Evolutionary conservation across 2,797 vertebrate genomes (phyloP).

Genomic region (Pterois miles): DNA sequence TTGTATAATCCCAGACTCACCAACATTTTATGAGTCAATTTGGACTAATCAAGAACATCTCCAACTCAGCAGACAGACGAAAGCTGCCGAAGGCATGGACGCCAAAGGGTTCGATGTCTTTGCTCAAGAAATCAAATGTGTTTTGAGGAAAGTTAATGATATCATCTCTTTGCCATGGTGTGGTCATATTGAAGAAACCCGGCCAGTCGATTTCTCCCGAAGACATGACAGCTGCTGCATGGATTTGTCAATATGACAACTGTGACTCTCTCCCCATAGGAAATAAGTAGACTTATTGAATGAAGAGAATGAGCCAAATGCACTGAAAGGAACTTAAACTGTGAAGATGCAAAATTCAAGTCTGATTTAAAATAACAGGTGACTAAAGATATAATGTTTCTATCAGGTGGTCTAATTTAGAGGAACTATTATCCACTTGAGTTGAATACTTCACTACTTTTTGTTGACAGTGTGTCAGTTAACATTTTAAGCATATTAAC

Average conservation of each 20-base stretch:
- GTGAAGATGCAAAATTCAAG: background rate
- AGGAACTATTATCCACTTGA: background rate
- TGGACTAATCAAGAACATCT: background rate
- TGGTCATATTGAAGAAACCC: conserved; percentile 14
- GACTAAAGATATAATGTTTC: background rate
- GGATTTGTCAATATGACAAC: conserved; percentile 15
- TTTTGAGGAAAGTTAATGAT: conserved; percentile 41
- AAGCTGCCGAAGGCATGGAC: background rate
- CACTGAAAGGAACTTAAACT: background rate
- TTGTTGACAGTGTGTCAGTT: background rate
- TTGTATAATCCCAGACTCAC: background rate
- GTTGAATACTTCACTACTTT: background rate
- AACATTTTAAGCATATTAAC: background rate
- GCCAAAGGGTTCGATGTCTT: conserved; percentile 18
- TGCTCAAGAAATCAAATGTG: conserved; percentile 28
- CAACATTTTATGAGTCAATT: no score
- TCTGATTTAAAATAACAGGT: background rate
- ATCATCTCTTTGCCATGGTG: conserved; percentile 23
- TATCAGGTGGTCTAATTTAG: background rate
- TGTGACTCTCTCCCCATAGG: background rate
- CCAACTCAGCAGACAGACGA: conserved; percentile 2
- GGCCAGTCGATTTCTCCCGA: conserved; percentile 4
- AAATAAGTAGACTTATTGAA: background rate
- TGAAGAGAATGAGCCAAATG: background rate
- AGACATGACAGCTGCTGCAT: conserved; percentile 25